Evolutionary conservation across 2,888 invertebrate genomes (phyloP).

Genomic region (Cyaniris semiargus): DNA sequence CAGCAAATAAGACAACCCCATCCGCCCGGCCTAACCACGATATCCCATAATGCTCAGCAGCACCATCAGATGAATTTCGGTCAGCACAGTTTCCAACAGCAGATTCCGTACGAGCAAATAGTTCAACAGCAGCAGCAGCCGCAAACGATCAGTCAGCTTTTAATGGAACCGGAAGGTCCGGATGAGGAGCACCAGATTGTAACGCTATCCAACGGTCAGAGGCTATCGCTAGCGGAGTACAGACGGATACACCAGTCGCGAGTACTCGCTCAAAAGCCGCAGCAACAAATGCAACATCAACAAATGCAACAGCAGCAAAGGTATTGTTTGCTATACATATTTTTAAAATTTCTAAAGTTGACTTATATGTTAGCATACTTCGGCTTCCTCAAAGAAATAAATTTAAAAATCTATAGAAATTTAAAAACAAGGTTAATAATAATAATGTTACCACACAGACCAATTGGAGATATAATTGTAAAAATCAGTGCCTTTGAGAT

Average conservation of each 20-base stretch:
- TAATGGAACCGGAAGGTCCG: slow-evolving; percentile 62
- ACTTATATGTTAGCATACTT: too few relatives aligned
- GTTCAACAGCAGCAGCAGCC: slow-evolving; percentile 59
- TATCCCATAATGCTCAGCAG: slow-evolving; percentile 44
- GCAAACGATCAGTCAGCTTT: slow-evolving; percentile 53
- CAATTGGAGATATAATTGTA: too few relatives aligned
- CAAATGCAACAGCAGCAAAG: slow-evolving; percentile 40
- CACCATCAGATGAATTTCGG: slow-evolving; percentile 27
- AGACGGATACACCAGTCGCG: slow-evolving; percentile 63
- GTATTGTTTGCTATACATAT: too few relatives aligned
- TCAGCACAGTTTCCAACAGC: slow-evolving; percentile 45
- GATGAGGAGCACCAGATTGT: slow-evolving; percentile 71
- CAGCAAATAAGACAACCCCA: slow-evolving; percentile 56
- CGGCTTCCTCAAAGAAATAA: too few relatives aligned
- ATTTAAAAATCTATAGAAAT: too few relatives aligned
- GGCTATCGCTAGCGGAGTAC: slow-evolving; percentile 71
- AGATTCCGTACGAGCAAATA: slow-evolving; percentile 56
- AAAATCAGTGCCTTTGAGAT: too few relatives aligned
- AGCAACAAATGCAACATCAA: slow-evolving; percentile 41
- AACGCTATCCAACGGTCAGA: slow-evolving; percentile 66
- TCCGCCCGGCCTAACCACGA: slow-evolving; percentile 42
- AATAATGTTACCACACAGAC: too few relatives aligned
- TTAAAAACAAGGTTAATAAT: too few relatives aligned
- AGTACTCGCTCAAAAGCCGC: slow-evolving; percentile 38
- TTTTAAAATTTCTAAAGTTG: too few relatives aligned